A percentile compares a stretch with the other conserved stretches of the same genome.
phyloP scores from a whole-genome alignment of 2,888 invertebrate species.

The Teinopalpus imperialis region DNA sequence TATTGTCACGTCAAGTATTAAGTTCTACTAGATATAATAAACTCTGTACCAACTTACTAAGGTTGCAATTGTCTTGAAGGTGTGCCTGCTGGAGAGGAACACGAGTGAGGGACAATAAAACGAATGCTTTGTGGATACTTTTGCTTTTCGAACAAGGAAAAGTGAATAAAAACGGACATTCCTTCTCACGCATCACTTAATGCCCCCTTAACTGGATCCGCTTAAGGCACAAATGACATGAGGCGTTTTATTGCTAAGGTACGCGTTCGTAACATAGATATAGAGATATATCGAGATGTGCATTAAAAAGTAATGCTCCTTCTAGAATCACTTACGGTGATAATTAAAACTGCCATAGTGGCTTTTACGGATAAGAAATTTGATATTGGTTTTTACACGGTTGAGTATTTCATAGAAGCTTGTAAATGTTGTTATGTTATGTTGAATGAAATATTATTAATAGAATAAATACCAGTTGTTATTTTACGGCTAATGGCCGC shows the following conservation, averaged over 20 bases:
- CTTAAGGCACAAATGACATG: constrained; percentile 1
- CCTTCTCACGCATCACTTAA: constrained; percentile 14
- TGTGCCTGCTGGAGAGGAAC: neutral
- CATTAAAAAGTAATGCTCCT: too few relatives aligned
- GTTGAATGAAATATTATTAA: too few relatives aligned
- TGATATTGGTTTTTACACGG: too few relatives aligned
- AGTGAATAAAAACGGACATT: constrained; percentile 30
- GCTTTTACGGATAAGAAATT: too few relatives aligned
- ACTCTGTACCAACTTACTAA: constrained; percentile 9
- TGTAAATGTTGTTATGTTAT: too few relatives aligned
- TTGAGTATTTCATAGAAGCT: too few relatives aligned
- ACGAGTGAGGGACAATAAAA: constrained; percentile 28
- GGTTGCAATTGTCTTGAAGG: constrained; percentile 19
- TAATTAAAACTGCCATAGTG: too few relatives aligned
- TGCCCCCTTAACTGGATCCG: constrained; percentile 1
- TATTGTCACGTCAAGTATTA: constrained; percentile 31
- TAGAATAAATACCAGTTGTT: too few relatives aligned
- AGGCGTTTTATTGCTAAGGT: neutral
- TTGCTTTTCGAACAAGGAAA: constrained; percentile 38
- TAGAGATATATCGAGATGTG: too few relatives aligned
- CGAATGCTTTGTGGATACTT: constrained; percentile 33
- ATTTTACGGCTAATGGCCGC: too few relatives aligned
- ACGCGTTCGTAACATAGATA: too few relatives aligned
- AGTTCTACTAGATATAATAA: constrained; percentile 7
- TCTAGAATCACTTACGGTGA: too few relatives aligned